Evolutionary conservation across 2,888 invertebrate genomes (phyloP).

Genomic region (Lampropteryx suffumata): DNA sequence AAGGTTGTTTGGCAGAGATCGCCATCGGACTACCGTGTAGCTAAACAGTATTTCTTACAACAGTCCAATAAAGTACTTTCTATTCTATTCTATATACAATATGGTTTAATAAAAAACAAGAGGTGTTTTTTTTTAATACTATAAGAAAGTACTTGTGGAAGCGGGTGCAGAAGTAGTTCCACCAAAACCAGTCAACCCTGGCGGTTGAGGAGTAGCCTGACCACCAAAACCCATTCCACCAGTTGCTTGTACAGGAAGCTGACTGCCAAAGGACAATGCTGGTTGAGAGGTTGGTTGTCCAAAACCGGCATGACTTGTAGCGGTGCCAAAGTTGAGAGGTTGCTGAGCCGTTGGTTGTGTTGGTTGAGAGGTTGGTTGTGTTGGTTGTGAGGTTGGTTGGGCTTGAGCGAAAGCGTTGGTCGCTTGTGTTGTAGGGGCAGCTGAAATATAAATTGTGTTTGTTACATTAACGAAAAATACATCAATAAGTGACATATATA

Average conservation of each 20-base stretch:
- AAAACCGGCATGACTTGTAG: background rate
- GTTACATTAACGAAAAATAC: too few relatives aligned
- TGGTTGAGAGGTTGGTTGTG: constrained; percentile 6
- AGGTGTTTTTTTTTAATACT: too few relatives aligned
- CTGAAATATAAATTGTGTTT: constrained; percentile 2
- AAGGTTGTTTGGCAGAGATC: too few relatives aligned
- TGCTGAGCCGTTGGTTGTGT: constrained; percentile 19
- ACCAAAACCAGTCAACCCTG: constrained; percentile 24
- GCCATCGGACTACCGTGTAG: too few relatives aligned
- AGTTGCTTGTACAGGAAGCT: constrained; percentile 12
- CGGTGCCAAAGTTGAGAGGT: constrained; percentile 21
- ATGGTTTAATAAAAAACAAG: too few relatives aligned
- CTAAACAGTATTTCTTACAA: too few relatives aligned
- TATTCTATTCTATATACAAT: too few relatives aligned
- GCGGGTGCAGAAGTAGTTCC: constrained; percentile 9
- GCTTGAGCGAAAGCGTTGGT: constrained; percentile 25
- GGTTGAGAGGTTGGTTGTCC: constrained; percentile 13
- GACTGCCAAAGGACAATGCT: constrained; percentile 4
- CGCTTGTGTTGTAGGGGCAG: constrained; percentile 29
- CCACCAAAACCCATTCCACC: constrained; percentile 5
- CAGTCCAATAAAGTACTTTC: too few relatives aligned
- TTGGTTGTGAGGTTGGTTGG: constrained; percentile 2
- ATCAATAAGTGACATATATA: too few relatives aligned
- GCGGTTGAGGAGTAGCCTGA: constrained; percentile 22
- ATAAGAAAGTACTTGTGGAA: constrained; percentile 2